Conservation (phyloP, 2,888 invertebrate species). For the Plebejus melissa region DNA sequence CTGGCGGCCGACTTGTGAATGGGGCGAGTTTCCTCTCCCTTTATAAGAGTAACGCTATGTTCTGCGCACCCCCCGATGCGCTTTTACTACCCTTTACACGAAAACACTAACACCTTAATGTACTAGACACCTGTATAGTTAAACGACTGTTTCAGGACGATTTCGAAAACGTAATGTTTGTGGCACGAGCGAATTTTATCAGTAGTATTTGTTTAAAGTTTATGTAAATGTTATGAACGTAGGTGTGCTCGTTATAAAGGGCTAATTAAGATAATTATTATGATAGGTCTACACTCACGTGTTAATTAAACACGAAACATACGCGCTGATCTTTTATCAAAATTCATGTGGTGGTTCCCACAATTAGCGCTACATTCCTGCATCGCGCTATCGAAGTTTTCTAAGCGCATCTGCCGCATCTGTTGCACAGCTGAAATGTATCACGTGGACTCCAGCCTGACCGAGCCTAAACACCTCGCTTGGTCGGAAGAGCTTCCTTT, state of each 20-base stretch:
- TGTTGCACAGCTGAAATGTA: too few relatives aligned
- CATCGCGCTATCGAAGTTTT: too few relatives aligned
- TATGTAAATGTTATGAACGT: constrained; percentile 59
- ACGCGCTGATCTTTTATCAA: neutral
- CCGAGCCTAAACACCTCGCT: too few relatives aligned
- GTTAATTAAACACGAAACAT: neutral
- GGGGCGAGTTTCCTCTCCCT: constrained; percentile 57
- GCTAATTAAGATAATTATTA: constrained; percentile 33
- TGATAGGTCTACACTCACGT: constrained; percentile 8
- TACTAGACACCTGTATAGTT: constrained; percentile 22
- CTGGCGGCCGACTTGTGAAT: constrained; percentile 63
- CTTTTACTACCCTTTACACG: constrained; percentile 42
- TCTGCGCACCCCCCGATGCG: constrained; percentile 71
- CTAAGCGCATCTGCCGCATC: too few relatives aligned
- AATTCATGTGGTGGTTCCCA: neutral
- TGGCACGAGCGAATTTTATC: constrained; percentile 63
- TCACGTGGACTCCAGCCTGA: too few relatives aligned
- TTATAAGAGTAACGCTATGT: constrained; percentile 59
- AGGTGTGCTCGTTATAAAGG: constrained; percentile 37
- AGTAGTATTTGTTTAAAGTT: constrained; percentile 48
- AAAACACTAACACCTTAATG: constrained; percentile 30
- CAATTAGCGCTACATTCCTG: too few relatives aligned
- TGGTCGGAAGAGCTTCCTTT: too few relatives aligned
- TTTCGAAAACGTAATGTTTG: constrained; percentile 44
- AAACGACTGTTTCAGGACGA: constrained; percentile 16